Evolutionary conservation across 1,140 invertebrate species (phyloP).

Genomic region (Bathynomus jamesi): DNA sequence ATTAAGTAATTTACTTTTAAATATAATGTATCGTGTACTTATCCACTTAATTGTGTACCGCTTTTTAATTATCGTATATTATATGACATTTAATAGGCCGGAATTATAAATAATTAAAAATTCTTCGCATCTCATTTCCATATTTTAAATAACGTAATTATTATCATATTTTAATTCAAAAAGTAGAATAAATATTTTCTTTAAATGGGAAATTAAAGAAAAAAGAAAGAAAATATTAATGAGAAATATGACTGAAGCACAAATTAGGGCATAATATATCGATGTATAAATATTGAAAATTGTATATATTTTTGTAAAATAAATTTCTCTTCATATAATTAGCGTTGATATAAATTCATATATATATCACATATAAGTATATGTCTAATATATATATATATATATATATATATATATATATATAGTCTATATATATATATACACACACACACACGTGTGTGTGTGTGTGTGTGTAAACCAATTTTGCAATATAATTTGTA

Average conservation of each 20-base stretch:
- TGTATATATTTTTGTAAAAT: not conserved
- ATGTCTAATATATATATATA: not conserved
- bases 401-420: constrained; percentile 2
- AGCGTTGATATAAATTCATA: not conserved
- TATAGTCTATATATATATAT: not conserved
- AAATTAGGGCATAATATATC: no score
- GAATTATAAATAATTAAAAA: no score
- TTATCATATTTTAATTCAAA: no score
- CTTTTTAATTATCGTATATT: not conserved
- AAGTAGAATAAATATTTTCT: no score
- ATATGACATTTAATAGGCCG: no score
- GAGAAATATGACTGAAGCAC: no score
- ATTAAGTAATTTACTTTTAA: not conserved
- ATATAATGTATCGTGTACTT: not conserved
- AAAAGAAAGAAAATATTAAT: no score
- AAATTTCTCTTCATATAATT: not conserved
- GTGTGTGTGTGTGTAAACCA: not conserved
- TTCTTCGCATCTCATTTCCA: no score
- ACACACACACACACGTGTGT: not conserved
- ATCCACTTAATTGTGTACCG: not conserved
- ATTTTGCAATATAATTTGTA: no score
- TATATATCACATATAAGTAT: not conserved
- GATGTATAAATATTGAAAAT: not conserved
- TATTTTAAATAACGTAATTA: no score
- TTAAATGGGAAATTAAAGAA: no score